A percentile compares a stretch with the other conserved stretches of the same genome.
Evolutionary conservation across 2,888 invertebrate species (phyloP).

Genomic region (Acheta domesticus): DNA sequence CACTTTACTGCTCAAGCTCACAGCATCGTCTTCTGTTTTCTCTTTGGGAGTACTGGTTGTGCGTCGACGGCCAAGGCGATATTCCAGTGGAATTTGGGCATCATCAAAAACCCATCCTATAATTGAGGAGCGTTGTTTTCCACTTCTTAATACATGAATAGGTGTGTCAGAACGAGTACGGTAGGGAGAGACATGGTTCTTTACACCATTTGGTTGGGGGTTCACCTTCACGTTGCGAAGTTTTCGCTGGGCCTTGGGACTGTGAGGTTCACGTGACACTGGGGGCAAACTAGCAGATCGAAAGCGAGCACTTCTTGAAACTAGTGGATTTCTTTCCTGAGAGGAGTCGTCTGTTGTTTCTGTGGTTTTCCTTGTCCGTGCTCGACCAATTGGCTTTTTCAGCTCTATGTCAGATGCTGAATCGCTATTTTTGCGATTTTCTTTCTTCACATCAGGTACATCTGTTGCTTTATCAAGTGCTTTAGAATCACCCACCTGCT

Average conservation of each 20-base stretch:
- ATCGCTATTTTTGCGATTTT: neutral
- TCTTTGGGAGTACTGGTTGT: conserved; percentile 12
- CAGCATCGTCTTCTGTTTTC: conserved; percentile 19
- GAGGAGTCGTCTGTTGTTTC: neutral
- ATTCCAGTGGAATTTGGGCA: neutral
- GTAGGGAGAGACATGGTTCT: conserved; percentile 25
- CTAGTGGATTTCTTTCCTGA: neutral
- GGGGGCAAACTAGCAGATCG: neutral
- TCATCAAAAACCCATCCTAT: neutral
- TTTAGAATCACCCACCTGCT: conserved; percentile 36
- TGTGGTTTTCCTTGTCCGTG: neutral
- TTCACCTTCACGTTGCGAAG: neutral
- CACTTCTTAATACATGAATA: conserved; percentile 33
- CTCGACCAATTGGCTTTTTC: neutral
- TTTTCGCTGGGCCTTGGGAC: neutral
- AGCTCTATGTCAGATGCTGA: neutral
- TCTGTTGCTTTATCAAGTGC: conserved; percentile 28
- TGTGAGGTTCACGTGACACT: neutral
- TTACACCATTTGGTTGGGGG: conserved; percentile 24
- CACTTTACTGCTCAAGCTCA: neutral
- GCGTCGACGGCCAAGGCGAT: neutral
- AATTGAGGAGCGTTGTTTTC: conserved; percentile 25
- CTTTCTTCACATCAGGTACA: conserved; percentile 21
- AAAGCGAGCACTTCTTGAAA: neutral
- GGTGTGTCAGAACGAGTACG: conserved; percentile 31